Evolutionary conservation across 2,797 vertebrate species (phyloP), one percentile per base, ranked within the genome.

Genomic region (Monodelphis domestica): DNA sequence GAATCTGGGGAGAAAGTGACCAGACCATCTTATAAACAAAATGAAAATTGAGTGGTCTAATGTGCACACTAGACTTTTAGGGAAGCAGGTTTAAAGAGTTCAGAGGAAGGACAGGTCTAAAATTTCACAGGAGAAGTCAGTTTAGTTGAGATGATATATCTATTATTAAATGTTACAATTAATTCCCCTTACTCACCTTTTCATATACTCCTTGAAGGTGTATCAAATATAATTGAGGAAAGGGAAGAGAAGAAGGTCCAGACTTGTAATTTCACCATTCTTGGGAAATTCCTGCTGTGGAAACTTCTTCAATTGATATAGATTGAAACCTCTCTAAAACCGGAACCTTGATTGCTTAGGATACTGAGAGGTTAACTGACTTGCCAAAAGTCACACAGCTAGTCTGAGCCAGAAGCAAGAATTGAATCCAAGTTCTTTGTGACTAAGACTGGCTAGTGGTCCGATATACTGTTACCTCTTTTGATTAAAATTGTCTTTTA

Each of bases 101-200:
- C 70, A 78, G 17, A 45, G 38, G 70, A 78, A 78, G 70, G 70
- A 78, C 38, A 78, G 21, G 7, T 78, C 70, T 78, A 78, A 78
- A 24, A 78, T 78, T 78, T 78, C 70, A 78, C 38, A 78, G n/a
- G 15, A 70, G 38, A 45, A 78, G 17, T 45, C 70, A 78, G 70
- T n/a, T 45, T 78, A 78, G 21, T 45, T 45, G 70, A 78, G 70
- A 45, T 45, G 7, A 17, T 15, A 10, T 45, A 78, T 45, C 70
- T 78, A 93, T 88, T 78, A 54, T 92, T 93, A 89, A 89, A 54
- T 59, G 90, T 5, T 21, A 84, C 59, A 29, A 52, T 0, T 90
- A 30, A 1, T 17, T 88, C 14, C 53, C 84, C 91, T 91, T 52
- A 9, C 88, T 45, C 2, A 93, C 14, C 3, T 90, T 78, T 78